phyloP scores from a whole-genome alignment of 2,113 vertebrate species.

The Dipodomys merriami region DNA sequence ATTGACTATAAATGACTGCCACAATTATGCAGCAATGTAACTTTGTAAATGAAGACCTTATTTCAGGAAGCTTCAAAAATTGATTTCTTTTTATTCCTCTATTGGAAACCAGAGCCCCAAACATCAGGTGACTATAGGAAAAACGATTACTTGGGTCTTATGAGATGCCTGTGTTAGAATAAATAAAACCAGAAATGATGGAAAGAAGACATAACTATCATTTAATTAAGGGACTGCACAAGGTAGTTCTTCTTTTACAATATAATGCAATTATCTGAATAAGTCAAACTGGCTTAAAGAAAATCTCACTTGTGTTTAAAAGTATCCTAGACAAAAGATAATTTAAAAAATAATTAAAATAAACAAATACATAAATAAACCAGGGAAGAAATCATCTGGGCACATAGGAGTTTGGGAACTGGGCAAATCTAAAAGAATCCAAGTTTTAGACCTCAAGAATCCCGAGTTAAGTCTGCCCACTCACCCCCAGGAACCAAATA shows the following conservation, averaged over 20 bases:
- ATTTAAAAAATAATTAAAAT: too few relatives aligned
- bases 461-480: too few relatives aligned
- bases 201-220: slow-evolving; percentile 7
- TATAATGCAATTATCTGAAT: not conserved
- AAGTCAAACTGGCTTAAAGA: slow-evolving; percentile 11
- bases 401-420: not conserved
- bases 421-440: not conserved
- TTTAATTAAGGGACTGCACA: not conserved
- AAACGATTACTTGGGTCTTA: slow-evolving; percentile 5
- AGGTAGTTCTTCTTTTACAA: not conserved
- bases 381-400: not conserved
- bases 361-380: too few relatives aligned
- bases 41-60: slow-evolving; percentile 38
- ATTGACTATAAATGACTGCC: not conserved
- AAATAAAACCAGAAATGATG: not conserved
- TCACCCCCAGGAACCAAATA: too few relatives aligned
- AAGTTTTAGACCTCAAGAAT: too few relatives aligned
- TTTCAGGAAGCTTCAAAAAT: slow-evolving; percentile 24
- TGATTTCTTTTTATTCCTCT: not conserved
- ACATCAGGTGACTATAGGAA: not conserved
- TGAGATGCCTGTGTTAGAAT: not conserved
- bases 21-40: not conserved
- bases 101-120: not conserved
- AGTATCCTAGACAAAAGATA: not conserved
- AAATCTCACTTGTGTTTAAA: not conserved